These are phyloP conservation scores for Drosophila nr. fundita DNA, from an alignment of 2,888 invertebrate species.

Conservation along the genomic window DNA sequence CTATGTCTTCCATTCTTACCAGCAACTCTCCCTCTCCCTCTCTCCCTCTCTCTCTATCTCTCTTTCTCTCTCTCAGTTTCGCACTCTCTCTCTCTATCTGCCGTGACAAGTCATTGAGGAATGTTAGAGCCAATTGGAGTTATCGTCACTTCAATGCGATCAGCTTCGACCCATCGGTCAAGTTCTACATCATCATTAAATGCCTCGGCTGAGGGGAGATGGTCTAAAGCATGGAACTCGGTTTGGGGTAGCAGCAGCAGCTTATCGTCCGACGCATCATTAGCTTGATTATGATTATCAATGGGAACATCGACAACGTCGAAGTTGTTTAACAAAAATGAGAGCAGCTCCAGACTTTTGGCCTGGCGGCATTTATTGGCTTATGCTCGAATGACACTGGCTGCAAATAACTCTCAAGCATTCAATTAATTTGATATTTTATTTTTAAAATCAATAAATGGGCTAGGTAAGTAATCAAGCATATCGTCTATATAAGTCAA, in stretches of 20 bases:
- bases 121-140: slow-evolving; percentile 66
- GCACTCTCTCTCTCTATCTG: background rate
- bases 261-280: slow-evolving; percentile 76
- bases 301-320: slow-evolving; percentile 66
- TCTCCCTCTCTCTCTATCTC: background rate
- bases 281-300: slow-evolving; percentile 81
- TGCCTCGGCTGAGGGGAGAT: slow-evolving; percentile 12
- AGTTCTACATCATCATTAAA: slow-evolving; percentile 68
- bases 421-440: background rate
- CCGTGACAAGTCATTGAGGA: slow-evolving; percentile 43
- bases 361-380: slow-evolving; percentile 1
- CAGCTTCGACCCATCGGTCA: slow-evolving; percentile 44
- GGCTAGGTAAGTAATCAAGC: background rate
- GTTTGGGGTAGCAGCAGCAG: slow-evolving; percentile 36
- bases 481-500: background rate
- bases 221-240: slow-evolving; percentile 1
- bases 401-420: slow-evolving; percentile 2
- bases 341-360: slow-evolving; percentile 9
- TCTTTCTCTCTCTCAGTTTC: background rate
- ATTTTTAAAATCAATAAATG: background rate
- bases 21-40: background rate
- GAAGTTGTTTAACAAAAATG: slow-evolving; percentile 41
- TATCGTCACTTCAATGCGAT: slow-evolving; percentile 70
- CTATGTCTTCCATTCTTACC: slow-evolving; percentile 13
- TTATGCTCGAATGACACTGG: slow-evolving; percentile 34